Evolutionary conservation across 2,888 invertebrate genomes (phyloP), one percentile per base, ranked within the genome.

Genomic region (Temnothorax ravouxi): DNA sequence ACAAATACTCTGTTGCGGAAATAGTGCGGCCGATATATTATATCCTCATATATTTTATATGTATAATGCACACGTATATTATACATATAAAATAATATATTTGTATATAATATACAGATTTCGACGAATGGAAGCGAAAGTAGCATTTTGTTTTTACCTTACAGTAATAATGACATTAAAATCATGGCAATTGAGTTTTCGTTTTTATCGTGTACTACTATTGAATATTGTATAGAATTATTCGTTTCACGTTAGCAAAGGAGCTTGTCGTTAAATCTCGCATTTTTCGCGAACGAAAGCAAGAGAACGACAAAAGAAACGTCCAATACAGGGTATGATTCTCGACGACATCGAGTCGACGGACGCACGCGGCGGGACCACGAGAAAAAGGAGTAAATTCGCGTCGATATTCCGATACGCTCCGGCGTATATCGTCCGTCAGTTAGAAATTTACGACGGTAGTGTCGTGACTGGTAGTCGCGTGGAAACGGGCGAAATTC

Each of bases 351-450:
- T 72, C 79, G 59, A 38, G 21, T 18, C 47, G 41, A 76, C 18
- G 52, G 50, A 54, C 67, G 47, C 52, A 67, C 25, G 52, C 52
- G 44, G 34, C 34, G 34, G 38, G 9, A 59, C 9, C 13, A 72
- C 5, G 74, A 59, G 25, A 79, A 54, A 80, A 80, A 59, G 74
- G 25, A 59, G 74, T 72, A 72, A 80, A 59, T 80, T 80, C 74
- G 47, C 74, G n/a, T 80, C 74, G 79, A 80, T 80, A 80, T 80
- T 72, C 74, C 74, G 79, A 80, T 80, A 80, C 79, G 59, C 59
- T 71, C 38, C 56, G 79, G 47, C 59, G 29, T 34, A 34, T 72
- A 59, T 80, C 79, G 79, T 72, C 47, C 79, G 67, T 80, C 74
- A 80, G 59, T 72, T 72, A n/a, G 59, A 59, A 80, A 80, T 80